Evolutionary conservation across 1,140 invertebrate species (phyloP).

Genomic region (Orius insidiosus): DNA sequence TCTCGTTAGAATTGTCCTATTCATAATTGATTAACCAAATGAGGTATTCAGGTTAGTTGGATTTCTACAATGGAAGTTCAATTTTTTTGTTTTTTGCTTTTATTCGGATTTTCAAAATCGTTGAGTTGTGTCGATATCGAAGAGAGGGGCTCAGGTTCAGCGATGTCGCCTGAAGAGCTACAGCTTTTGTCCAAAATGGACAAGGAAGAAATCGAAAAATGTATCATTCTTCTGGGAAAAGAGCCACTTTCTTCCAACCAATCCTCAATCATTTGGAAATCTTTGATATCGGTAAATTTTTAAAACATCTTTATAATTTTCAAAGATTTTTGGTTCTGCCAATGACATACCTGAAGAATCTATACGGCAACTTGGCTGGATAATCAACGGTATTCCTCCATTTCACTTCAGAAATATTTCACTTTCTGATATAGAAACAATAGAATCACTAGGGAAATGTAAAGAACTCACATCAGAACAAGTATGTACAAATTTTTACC

Average conservation of each 20-base stretch:
- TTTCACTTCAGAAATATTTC: conserved; percentile 30
- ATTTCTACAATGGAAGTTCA: no score
- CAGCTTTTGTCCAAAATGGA: neutral
- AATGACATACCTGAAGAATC: conserved; percentile 8
- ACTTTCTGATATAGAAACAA: conserved; percentile 28
- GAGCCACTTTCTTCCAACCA: conserved; percentile 10
- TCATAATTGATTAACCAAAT: no score
- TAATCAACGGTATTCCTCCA: conserved; percentile 26
- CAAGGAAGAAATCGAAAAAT: neutral
- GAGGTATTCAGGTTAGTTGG: no score
- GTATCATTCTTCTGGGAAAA: conserved; percentile 12
- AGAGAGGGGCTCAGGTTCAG: conserved; percentile 7
- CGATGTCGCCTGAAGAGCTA: conserved; percentile 5
- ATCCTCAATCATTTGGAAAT: conserved; percentile 9
- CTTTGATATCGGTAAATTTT: conserved; percentile 6
- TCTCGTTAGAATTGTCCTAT: no score
- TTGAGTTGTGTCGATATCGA: conserved; percentile 6
- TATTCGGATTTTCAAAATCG: no score
- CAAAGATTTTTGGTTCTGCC: conserved; percentile 12
- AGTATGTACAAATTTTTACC: conserved; percentile 9
- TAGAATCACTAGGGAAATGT: conserved; percentile 30
- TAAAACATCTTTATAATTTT: neutral
- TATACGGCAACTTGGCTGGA: conserved; percentile 26
- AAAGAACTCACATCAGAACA: conserved; percentile 26
- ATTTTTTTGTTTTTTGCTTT: no score